phyloP scores from a whole-genome alignment of 2,888 invertebrate species.

The Callinectes sapidus region DNA sequence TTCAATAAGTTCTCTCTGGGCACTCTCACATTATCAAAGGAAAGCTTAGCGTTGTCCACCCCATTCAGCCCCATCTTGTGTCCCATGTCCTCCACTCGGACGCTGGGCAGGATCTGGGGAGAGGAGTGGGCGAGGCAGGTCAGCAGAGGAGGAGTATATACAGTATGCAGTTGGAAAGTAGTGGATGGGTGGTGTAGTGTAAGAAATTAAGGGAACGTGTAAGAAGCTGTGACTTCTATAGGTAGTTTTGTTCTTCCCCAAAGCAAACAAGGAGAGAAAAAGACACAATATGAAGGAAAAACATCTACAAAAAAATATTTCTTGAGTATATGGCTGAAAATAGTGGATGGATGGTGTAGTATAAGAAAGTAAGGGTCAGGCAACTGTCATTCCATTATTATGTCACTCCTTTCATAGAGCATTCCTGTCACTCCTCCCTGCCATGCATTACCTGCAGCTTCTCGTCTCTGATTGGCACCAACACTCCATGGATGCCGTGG shows the following conservation, averaged over 20 bases:
- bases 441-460: conserved; percentile 70
- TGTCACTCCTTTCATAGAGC: neutral
- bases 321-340: no score
- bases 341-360: no score
- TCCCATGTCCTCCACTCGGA: conserved; percentile 74
- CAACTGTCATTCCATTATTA: no score
- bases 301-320: neutral
- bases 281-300: neutral
- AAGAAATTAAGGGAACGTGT: no score
- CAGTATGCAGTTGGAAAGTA: no score
- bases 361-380: no score
- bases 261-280: neutral
- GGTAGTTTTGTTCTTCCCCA: no score
- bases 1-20: conserved; percentile 73
- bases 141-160: no score
- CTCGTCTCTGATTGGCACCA: conserved; percentile 73
- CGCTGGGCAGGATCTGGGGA: conserved; percentile 71
- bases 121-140: neutral
- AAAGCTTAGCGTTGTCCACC: conserved; percentile 74
- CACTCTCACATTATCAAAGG: conserved; percentile 73
- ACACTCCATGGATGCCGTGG: conserved; percentile 73
- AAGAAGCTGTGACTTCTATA: no score
- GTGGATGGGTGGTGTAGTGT: no score
- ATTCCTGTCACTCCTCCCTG: no score
- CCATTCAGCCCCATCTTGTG: conserved; percentile 74